phyloP scores from a whole-genome alignment of 1,140 invertebrate species.

The Drosophila willistoni region DNA sequence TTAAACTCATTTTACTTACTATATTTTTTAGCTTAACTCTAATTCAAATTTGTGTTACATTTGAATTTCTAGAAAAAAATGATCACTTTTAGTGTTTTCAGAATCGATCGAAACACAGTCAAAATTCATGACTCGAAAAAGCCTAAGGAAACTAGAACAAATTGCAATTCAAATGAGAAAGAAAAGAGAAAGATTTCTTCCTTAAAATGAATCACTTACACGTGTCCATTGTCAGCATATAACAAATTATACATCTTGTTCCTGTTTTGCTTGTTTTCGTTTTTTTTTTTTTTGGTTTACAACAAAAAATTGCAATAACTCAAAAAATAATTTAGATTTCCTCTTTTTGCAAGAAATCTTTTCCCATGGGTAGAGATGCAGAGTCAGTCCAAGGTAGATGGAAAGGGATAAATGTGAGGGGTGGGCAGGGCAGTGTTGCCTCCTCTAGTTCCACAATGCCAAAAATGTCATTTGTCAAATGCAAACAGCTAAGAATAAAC shows the following conservation, averaged over 20 bases:
- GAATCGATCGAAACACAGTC: too few species aligned
- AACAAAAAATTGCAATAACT: slow-evolving; percentile 68
- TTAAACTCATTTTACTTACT: too few species aligned
- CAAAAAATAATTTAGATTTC: slow-evolving; percentile 78
- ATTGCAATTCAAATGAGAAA: too few species aligned
- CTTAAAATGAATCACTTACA: slow-evolving; percentile 69
- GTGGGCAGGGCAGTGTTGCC: slow-evolving; percentile 37
- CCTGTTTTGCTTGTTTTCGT: not conserved
- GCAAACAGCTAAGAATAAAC: slow-evolving; percentile 80
- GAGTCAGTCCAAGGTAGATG: not conserved
- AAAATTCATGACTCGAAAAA: too few species aligned
- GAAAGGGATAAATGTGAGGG: not conserved
- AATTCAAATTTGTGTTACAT: too few species aligned
- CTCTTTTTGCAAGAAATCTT: slow-evolving; percentile 18
- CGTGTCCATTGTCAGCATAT: slow-evolving; percentile 60
- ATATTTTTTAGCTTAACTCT: too few species aligned
- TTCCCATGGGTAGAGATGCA: not conserved
- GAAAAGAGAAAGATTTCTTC: not conserved
- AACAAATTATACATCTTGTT: slow-evolving; percentile 57
- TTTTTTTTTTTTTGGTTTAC: not conserved
- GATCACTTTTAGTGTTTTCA: too few species aligned
- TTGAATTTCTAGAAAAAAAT: too few species aligned
- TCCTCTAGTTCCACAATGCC: slow-evolving; percentile 62
- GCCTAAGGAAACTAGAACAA: too few species aligned
- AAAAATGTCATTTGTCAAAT: slow-evolving; percentile 81